Evolutionary conservation across 1,140 invertebrate genomes (phyloP).

Genomic region (Pinna nobilis): DNA sequence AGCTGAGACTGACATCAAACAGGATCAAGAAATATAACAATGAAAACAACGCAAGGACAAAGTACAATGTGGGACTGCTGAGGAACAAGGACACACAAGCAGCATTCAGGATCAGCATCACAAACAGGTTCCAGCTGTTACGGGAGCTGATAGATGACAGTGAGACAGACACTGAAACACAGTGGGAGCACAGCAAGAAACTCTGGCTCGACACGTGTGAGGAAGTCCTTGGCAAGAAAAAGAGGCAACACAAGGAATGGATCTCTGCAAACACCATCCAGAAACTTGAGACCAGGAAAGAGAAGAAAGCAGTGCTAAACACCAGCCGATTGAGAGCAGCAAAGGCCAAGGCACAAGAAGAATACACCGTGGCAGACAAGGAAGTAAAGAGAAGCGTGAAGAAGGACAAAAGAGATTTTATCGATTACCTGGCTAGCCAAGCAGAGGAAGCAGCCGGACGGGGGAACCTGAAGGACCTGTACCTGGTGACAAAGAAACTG

Average conservation of each 20-base stretch:
- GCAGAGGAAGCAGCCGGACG: slow-evolving; percentile 35
- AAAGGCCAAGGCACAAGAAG: slow-evolving; percentile 37
- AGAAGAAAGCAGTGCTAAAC: slow-evolving; percentile 31
- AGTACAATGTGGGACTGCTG: slow-evolving; percentile 30
- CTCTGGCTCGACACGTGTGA: slow-evolving; percentile 43
- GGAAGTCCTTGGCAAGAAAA: slow-evolving; percentile 3
- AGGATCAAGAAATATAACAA: slow-evolving; percentile 27
- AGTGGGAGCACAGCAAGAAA: slow-evolving; percentile 31
- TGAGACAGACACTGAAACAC: slow-evolving; percentile 48
- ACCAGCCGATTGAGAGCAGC: too few species aligned
- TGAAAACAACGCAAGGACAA: slow-evolving; percentile 34
- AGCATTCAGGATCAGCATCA: slow-evolving; percentile 14
- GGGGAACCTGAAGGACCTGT: slow-evolving; percentile 36
- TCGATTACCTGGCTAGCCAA: slow-evolving; percentile 42
- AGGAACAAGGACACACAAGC: background rate
- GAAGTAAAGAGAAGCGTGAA: slow-evolving; percentile 44
- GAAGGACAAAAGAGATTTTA: slow-evolving; percentile 39
- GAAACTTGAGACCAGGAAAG: slow-evolving; percentile 38
- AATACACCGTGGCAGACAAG: slow-evolving; percentile 36
- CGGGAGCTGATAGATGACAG: slow-evolving; percentile 37
- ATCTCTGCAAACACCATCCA: slow-evolving; percentile 30
- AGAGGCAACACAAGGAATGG: slow-evolving; percentile 46
- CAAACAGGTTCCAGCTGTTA: slow-evolving; percentile 22
- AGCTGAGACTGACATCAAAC: slow-evolving; percentile 9
- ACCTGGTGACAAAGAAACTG: slow-evolving; percentile 38